These are phyloP conservation scores for Axinella damicornis DNA, from an alignment of 37 sponge, comb jelly and placozoan species.

Conservation along the genomic window DNA sequence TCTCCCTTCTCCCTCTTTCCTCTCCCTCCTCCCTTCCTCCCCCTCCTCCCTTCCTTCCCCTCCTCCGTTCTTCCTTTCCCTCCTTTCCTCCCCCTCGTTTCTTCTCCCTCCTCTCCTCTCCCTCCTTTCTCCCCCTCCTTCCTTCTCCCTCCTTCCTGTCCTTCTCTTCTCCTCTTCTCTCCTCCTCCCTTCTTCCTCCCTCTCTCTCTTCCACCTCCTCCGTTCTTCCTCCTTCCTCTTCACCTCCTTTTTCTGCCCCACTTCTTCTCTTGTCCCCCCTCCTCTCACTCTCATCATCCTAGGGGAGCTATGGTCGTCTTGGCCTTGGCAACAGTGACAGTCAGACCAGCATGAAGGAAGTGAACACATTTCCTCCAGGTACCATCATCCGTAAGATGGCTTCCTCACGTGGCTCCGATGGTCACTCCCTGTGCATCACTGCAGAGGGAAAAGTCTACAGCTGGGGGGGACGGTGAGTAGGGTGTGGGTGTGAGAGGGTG, in stretches of 20 bases:
- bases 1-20: conserved; percentile 3
- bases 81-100: background rate
- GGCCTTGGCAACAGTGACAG: conserved; percentile 78
- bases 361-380: conserved; percentile 59
- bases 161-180: no score
- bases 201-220: background rate
- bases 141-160: no score
- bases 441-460: conserved; percentile 82
- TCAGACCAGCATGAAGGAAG: conserved; percentile 52
- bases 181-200: background rate
- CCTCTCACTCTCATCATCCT: background rate
- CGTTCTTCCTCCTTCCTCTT: background rate
- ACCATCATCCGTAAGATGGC: conserved; percentile 43
- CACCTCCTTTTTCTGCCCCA: background rate
- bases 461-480: conserved; percentile 94
- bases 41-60: background rate
- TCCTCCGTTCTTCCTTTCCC: no score
- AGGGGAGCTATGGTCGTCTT: conserved; percentile 89
- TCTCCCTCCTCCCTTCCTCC: no score
- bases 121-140: background rate
- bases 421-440: conserved; percentile 85
- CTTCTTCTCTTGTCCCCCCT: background rate
- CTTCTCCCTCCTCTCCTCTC: background rate
- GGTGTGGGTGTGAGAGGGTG: background rate
- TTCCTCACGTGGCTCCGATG: conserved; percentile 84